Evolutionary conservation across 2,797 vertebrate species (phyloP), one percentile per base, ranked within the genome.

Genomic region (Hydrophis major): DNA sequence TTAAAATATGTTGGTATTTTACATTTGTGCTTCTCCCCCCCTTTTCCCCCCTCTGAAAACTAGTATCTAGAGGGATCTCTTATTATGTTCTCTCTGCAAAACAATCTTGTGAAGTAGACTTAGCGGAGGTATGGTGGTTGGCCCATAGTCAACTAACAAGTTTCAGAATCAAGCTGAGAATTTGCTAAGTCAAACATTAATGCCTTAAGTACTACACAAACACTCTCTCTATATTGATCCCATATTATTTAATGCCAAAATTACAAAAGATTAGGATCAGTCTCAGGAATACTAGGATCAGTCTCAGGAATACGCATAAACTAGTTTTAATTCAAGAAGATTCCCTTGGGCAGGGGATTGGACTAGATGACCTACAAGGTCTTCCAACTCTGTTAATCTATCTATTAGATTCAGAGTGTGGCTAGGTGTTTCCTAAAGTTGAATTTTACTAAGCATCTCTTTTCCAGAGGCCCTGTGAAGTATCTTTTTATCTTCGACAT

Each of bases 11-110:
- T 78, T 78, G 16, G 69, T 42, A 78, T 78, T 78, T 78, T 78
- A 78, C 18, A 22, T 78, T 37, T 74, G 32, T 37, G n/a, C 1
- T 4, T 5, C 5, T 0, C 0, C 13, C 50, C 50, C 50, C 50
- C 50, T 1, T 2, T 74, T 18, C 7, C 3, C 1, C 1, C 69
- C 32, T 20, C 6, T 3, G 32, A 13, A 37, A 78, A 0, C 7
- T 78, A 78, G 7, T 42, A 20, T 78, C 18, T 16, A 32, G 66
- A 69, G n/a, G 13, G n/a, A 5, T 69, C 28, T 69, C 66, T 69
- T 69, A n/a, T 32, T 69, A 69, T 69, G 28, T 1, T 32, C 12
- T 69, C 66, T n/a, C 66, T 32, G 12, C 0, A 2, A 69, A 32
- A 32, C 13, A 32, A 32, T 32, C 66, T 13, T 16, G 13, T 69